Evolutionary conservation across 2,113 vertebrate genomes (phyloP), one percentile per base, ranked within the genome.

Genomic region (Ciconia boyciana): DNA sequence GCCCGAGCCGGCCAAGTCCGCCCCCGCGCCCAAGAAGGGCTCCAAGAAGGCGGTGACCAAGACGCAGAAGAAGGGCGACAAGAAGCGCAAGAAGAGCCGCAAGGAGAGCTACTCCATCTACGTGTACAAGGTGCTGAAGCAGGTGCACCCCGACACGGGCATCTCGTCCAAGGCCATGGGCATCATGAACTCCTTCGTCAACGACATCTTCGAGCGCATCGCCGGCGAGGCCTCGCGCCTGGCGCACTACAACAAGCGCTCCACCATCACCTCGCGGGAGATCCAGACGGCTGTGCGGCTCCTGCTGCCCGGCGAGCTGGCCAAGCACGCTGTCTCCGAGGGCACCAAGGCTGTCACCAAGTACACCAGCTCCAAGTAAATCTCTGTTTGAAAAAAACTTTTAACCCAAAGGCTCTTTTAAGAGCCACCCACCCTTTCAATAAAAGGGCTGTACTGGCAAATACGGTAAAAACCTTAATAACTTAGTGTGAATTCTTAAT

Each of bases 241-340:
- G 95, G 98, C 98, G 57, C 98, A 98, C 20, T 98, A 98, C 96
- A 98, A 98, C 98, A 98, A 98, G 92, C 98, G 98, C 92, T 98
- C 98, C 7, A 99, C 99, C 85, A 89, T 95, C 70, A 92, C 90
- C 0, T 99, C 98, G 18, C 96, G 98, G 91, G 98, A 99, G 98
- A 99, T 99, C 96, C 99, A 99, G 98, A 99, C 98, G n/a, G 98
- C 99, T 1, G 98, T 99, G 80, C 97, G 98, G 46, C 98, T 98
- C 41, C 97, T 98, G 94, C 96, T 98, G 87, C 98, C 65, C 6
- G 61, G 77, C 13, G 81, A 61, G 81, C 81, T 41, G 66, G 81
- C 81, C 81, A 83, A 71, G 62, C 84, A 98, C 72, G 98, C 98
- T 1, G 98, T 99, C 36, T 99, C 98, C 1, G 98, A 99, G 95